Percentiles rank a stretch among this genome's conserved stretches.
Conservation (phyloP, 2,888 invertebrate genomes). For the Globia sparganii region DNA sequence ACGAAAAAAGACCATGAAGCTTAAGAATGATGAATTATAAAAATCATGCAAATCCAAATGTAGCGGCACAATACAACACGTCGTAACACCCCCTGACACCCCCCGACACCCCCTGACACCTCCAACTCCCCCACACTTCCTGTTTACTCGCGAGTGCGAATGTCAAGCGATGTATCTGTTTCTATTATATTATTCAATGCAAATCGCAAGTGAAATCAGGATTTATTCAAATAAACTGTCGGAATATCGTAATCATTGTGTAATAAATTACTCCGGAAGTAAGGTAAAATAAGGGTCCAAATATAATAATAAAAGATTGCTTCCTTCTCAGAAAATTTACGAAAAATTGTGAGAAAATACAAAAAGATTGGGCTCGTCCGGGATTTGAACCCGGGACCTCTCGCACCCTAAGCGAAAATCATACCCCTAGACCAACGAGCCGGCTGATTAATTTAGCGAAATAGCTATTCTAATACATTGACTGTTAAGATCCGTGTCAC, state of each 20-base stretch:
- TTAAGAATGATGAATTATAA: constrained; percentile 40
- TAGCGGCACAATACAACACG: constrained; percentile 21
- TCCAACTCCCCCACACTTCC: constrained; percentile 34
- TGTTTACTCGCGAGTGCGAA: constrained; percentile 37
- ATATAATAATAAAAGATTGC: constrained; percentile 5
- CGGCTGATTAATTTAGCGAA: background rate
- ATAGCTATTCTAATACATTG: constrained; percentile 18
- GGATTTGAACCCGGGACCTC: constrained; percentile 91
- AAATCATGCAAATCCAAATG: constrained; percentile 25
- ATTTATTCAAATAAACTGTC: constrained; percentile 33
- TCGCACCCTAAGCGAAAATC: constrained; percentile 91
- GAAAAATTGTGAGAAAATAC: constrained; percentile 5
- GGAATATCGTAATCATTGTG: background rate
- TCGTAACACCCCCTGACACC: constrained; percentile 5
- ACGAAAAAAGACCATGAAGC: background rate
- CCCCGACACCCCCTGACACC: constrained; percentile 17
- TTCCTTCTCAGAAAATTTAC: background rate
- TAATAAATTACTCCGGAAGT: constrained; percentile 8
- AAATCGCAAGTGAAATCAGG: constrained; percentile 19
- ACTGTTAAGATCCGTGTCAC: background rate
- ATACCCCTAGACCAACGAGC: constrained; percentile 91
- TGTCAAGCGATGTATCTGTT: constrained; percentile 34
- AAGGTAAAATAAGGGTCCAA: constrained; percentile 1
- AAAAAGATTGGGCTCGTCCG: constrained; percentile 86
- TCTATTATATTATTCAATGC: constrained; percentile 37